Evolutionary conservation across 2,888 invertebrate species (phyloP), one percentile per base, ranked within the genome.

Genomic region (Eupithecia subumbrata): DNA sequence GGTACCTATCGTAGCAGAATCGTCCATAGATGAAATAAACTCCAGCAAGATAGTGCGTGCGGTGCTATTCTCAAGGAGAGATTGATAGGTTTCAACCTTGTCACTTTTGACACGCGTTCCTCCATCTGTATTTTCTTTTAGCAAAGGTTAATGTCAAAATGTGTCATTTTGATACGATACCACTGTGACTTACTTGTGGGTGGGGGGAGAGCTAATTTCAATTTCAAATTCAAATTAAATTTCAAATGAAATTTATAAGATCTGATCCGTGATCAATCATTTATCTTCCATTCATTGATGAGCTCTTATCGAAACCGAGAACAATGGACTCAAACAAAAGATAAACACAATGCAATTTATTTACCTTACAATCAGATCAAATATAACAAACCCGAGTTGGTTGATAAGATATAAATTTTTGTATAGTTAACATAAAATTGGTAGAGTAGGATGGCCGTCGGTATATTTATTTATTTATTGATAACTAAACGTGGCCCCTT

Each of bases 251-350:
- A 11, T 56, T 22, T 11, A 14, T 25, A 9, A 9, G 0, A 56
- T 25, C 60, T 5, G 22, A 14, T 11, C 1, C 25, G 60, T 25
- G 60, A 25, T 60, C 52, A 11, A 56, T 56, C 25, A 60, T 60
- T 60, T 60, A 22, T 25, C 25, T 60, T 22, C 22, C 12, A 60
- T 60, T 11, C 25, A 25, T 60, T 22, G 60, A 60, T 60, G 12
- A 25, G 14, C 25, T 60, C 60, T 25, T 60, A 60, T 60, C 22
- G 67, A 67, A 73, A 74, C 73, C 69, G 74, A 76, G 76, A 75
- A 73, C 76, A 79, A 76, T 75, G 67, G 68, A 70, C 25, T 37
- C 56, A 56, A 68, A 69, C 71, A 72, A 73, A 75, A 72, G 66
- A 70, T 25, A 69, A 73, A 66, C 60, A 72, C 14, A 75, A 71